A percentile compares a stretch with the other conserved stretches of the same genome.
Conservation (phyloP, 2,888 invertebrate species). For the Rugalucina vietnamica region DNA sequence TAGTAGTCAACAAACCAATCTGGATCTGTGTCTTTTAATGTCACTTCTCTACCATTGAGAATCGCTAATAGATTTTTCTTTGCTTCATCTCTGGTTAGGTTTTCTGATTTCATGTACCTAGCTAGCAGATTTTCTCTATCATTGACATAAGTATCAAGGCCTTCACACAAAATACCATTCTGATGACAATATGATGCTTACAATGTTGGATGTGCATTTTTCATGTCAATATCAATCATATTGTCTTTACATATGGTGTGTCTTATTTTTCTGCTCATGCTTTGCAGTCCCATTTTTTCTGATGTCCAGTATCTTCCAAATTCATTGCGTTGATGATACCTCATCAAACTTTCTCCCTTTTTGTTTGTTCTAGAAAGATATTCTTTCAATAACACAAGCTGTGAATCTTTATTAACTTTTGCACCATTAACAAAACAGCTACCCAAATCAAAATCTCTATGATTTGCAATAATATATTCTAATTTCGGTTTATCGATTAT, state of each 20-base stretch:
- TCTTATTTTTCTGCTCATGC: constrained; percentile 1
- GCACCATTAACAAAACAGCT: background rate
- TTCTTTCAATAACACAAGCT: background rate
- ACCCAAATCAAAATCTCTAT: background rate
- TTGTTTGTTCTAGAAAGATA: constrained; percentile 7
- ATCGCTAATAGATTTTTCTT: constrained; percentile 17
- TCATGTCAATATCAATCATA: background rate
- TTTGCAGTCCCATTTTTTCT: constrained; percentile 1
- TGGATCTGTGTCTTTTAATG: background rate
- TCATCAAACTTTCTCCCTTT: background rate
- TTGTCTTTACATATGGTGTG: too few species aligned
- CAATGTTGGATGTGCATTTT: background rate
- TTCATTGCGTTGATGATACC: background rate
- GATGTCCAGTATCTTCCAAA: constrained; percentile 12
- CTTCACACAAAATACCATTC: background rate
- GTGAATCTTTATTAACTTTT: background rate
- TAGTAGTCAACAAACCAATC: constrained; percentile 13
- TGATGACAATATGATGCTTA: constrained; percentile 11
- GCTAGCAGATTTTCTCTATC: constrained; percentile 4
- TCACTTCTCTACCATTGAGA: constrained; percentile 14
- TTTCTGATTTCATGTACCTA: too few species aligned
- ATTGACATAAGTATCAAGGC: constrained; percentile 6
- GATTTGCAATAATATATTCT: background rate
- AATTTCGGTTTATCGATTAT: background rate
- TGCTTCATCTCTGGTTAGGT: constrained; percentile 7